These are phyloP conservation scores for honey bee (Apis mellifera) DNA, from an alignment of 1,140 invertebrate genomes.

Conservation along the genomic window DNA sequence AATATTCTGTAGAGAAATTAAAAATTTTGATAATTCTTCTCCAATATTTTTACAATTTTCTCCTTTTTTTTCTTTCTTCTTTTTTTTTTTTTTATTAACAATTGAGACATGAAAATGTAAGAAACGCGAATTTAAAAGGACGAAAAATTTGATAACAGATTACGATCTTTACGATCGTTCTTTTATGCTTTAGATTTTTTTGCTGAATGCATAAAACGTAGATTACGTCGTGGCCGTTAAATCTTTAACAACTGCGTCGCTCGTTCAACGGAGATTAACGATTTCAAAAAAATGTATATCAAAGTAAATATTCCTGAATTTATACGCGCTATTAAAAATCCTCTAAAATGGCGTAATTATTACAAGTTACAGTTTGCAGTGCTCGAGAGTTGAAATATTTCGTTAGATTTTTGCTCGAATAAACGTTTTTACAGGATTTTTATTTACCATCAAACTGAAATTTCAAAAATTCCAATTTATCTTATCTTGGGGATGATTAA, in stretches of 20 bases:
- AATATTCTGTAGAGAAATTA: too few relatives aligned
- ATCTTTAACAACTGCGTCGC: constrained; percentile 20
- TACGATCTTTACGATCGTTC: constrained; percentile 27
- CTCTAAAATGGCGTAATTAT: constrained; percentile 13
- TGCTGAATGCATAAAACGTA: constrained; percentile 13
- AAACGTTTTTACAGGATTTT: too few relatives aligned
- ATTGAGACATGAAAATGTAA: background rate
- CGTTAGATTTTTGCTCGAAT: background rate
- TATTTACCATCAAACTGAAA: too few relatives aligned
- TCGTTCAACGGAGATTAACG: constrained; percentile 33
- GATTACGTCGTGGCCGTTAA: constrained; percentile 32
- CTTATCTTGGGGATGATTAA: too few relatives aligned
- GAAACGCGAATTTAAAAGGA: background rate
- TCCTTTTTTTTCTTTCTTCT: too few relatives aligned
- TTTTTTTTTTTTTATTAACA: background rate
- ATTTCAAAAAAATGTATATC: constrained; percentile 31
- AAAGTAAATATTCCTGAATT: constrained; percentile 22
- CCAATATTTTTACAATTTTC: background rate
- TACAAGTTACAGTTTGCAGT: background rate
- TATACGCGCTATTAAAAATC: constrained; percentile 7
- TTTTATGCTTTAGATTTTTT: constrained; percentile 12
- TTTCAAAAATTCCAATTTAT: too few relatives aligned
- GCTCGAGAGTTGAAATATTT: background rate
- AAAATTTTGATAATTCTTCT: too few relatives aligned
- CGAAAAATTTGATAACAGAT: constrained; percentile 31